Conservation (phyloP, 2,113 vertebrate genomes). For the Vulpes ferrilata region DNA sequence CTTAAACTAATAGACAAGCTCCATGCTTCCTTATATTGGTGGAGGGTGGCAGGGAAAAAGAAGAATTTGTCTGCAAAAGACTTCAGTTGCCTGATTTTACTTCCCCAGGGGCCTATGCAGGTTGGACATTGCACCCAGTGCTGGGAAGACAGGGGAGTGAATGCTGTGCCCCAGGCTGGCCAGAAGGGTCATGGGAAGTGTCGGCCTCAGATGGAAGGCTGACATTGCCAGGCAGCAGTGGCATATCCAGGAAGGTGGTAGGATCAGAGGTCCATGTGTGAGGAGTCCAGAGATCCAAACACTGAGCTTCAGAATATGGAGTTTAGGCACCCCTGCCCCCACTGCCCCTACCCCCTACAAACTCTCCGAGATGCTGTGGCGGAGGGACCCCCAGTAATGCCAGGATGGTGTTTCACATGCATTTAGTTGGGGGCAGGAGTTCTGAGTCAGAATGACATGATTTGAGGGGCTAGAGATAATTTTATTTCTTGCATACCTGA, state of each 20-base stretch:
- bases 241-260: not conserved
- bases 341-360: no score
- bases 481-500: not conserved
- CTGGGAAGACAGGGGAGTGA: not conserved
- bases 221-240: rapidly evolving
- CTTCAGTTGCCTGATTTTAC: not conserved
- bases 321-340: rapidly evolving
- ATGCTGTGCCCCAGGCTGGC: not conserved
- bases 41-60: not conserved
- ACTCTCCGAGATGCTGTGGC: not conserved
- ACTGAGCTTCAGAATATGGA: not conserved
- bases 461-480: not conserved
- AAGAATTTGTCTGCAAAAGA: not conserved
- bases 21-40: not conserved
- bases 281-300: not conserved
- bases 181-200: not conserved
- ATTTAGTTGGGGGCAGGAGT: no score
- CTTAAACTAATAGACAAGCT: not conserved
- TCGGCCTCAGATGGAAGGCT: no score
- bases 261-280: not conserved
- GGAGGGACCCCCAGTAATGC: rapidly evolving
- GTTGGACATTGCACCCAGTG: not conserved
- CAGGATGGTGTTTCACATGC: not conserved
- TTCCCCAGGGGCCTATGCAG: not conserved
- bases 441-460: not conserved